These are phyloP conservation scores for Chrysolina oricalcia DNA, from an alignment of 2,888 invertebrate genomes.

Conservation along the genomic window DNA sequence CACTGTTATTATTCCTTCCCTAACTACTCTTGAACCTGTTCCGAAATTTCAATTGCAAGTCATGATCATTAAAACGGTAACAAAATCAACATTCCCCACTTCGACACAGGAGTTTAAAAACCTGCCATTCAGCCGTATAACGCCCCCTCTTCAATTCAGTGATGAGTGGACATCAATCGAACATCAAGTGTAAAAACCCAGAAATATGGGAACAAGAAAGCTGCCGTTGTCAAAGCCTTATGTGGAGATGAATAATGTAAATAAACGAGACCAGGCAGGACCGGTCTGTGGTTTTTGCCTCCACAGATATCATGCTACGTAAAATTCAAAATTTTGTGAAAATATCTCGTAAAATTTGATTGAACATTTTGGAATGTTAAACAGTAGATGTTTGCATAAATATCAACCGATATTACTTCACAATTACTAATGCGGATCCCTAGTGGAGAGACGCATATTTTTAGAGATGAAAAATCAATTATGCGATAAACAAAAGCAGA, in stretches of 20 bases:
- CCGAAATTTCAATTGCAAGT: conserved; percentile 22
- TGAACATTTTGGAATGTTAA: too few relatives aligned
- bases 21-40: background rate
- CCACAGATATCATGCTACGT: background rate
- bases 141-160: conserved; percentile 25
- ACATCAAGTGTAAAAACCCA: conserved; percentile 39
- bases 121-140: conserved; percentile 6
- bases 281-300: background rate
- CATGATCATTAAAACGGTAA: conserved; percentile 20
- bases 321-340: background rate
- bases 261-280: conserved; percentile 53
- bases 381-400: too few relatives aligned
- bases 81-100: conserved; percentile 17
- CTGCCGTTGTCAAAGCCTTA: conserved; percentile 34
- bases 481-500: too few relatives aligned
- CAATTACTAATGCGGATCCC: too few relatives aligned
- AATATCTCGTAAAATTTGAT: too few relatives aligned
- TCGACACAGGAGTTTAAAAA: background rate
- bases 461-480: too few relatives aligned
- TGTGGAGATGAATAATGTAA: conserved; percentile 48
- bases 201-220: conserved; percentile 41
- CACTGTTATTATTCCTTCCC: conserved; percentile 8
- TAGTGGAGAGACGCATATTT: too few relatives aligned
- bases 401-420: too few relatives aligned
- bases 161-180: conserved; percentile 41